phyloP scores from a whole-genome alignment of 2,888 invertebrate genomes.

The Luperina nickerlii region DNA sequence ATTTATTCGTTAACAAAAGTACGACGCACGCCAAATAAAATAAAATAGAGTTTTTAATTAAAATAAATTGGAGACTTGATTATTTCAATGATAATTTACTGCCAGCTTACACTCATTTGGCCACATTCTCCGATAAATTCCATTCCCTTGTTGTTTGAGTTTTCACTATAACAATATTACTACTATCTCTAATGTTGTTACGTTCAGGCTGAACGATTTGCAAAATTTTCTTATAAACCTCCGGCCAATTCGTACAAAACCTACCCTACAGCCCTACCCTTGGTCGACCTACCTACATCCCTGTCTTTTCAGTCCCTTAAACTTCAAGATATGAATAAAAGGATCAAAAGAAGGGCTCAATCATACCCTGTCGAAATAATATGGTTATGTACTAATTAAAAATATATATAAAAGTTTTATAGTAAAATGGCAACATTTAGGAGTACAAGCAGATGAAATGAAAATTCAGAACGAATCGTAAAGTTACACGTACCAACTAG shows the following conservation, averaged over 20 bases:
- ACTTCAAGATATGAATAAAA: conserved; percentile 82
- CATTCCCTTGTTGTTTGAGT: conserved; percentile 43
- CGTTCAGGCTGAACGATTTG: conserved; percentile 69
- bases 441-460: conserved; percentile 77
- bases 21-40: conserved; percentile 72
- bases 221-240: conserved; percentile 78
- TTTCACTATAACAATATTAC: conserved; percentile 42
- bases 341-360: conserved; percentile 77
- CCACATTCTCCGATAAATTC: conserved; percentile 53
- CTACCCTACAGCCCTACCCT: conserved; percentile 80
- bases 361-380: conserved; percentile 83
- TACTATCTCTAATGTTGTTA: conserved; percentile 38
- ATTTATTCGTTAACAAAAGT: conserved; percentile 74
- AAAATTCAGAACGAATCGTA: conserved; percentile 64
- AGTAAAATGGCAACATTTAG: conserved; percentile 82
- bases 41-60: conserved; percentile 55
- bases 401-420: conserved; percentile 66
- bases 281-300: conserved; percentile 84
- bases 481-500: conserved; percentile 67
- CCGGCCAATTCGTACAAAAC: conserved; percentile 86
- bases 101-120: conserved; percentile 62
- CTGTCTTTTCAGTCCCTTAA: conserved; percentile 87
- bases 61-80: conserved; percentile 57
- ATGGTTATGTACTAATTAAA: conserved; percentile 72
- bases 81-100: conserved; percentile 53